Conservation (phyloP, 1,140 invertebrate species). For the Asbolus verrucosus region DNA sequence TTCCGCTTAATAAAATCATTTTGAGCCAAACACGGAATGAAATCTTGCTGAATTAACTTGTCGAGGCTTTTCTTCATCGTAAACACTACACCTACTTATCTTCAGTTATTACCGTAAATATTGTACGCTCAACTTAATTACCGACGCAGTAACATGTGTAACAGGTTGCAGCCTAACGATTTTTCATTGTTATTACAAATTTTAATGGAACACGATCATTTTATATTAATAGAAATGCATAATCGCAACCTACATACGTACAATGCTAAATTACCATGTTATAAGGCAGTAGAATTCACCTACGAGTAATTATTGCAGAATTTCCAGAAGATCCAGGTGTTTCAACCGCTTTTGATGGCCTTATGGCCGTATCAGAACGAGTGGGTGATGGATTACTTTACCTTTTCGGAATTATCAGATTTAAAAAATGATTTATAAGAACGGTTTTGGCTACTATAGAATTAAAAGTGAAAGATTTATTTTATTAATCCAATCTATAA, state of each 20-base stretch:
- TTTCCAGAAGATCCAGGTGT: constrained; percentile 23
- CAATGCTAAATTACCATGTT: not conserved
- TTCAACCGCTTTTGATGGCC: constrained; percentile 3
- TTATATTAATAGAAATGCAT: constrained; percentile 34
- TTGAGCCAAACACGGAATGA: constrained; percentile 12
- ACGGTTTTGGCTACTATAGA: not conserved
- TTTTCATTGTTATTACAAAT: constrained; percentile 21
- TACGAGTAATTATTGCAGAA: constrained; percentile 23
- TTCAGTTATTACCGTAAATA: constrained; percentile 31
- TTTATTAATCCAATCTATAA: constrained; percentile 5
- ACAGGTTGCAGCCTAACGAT: not conserved
- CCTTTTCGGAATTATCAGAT: constrained; percentile 5
- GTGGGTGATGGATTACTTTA: constrained; percentile 20
- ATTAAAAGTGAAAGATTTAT: constrained; percentile 20
- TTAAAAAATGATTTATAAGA: constrained; percentile 14
- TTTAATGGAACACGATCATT: constrained; percentile 32
- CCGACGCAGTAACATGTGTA: constrained; percentile 15
- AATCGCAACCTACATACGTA: constrained; percentile 10
- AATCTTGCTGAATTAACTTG: constrained; percentile 29
- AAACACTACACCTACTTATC: constrained; percentile 30
- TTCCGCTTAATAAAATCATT: constrained; percentile 36
- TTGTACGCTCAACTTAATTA: constrained; percentile 32
- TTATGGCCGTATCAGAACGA: not conserved
- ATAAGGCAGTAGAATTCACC: constrained; percentile 21
- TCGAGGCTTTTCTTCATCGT: constrained; percentile 26